Evolutionary conservation across 1,140 invertebrate genomes (phyloP).

Genomic region (Habropoda laboriosa): DNA sequence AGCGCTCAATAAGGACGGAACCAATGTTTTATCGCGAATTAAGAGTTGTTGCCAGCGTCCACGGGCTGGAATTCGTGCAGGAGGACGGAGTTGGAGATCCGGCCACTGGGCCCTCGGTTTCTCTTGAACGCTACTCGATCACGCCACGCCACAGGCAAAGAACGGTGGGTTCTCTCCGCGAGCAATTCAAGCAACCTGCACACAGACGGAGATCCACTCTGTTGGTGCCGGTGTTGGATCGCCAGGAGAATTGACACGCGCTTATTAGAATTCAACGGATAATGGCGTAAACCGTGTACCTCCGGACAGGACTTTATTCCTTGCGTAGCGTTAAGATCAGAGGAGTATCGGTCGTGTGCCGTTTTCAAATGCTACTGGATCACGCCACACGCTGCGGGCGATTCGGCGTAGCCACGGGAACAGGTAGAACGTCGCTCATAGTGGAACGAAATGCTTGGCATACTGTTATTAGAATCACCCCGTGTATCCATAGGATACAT

Average conservation of each 20-base stretch:
- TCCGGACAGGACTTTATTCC: neutral
- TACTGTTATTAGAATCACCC: slow-evolving; percentile 59
- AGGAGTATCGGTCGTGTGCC: slow-evolving; percentile 31
- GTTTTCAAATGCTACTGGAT: slow-evolving; percentile 58
- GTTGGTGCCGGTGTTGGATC: slow-evolving; percentile 14
- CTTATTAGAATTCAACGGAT: slow-evolving; percentile 42
- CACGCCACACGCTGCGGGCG: slow-evolving; percentile 51
- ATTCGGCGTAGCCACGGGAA: slow-evolving; percentile 6
- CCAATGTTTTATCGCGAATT: slow-evolving; percentile 77
- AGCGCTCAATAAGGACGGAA: slow-evolving; percentile 64
- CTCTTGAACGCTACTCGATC: slow-evolving; percentile 67
- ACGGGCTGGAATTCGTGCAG: slow-evolving; percentile 48
- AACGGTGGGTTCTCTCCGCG: neutral
- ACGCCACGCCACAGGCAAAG: slow-evolving; percentile 58
- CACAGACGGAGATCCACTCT: no score
- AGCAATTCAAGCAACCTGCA: no score
- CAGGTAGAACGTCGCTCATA: slow-evolving; percentile 38
- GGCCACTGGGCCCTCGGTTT: slow-evolving; percentile 20
- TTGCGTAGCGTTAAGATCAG: neutral
- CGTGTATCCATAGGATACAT: slow-evolving; percentile 3
- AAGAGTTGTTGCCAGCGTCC: slow-evolving; percentile 58
- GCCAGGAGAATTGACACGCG: slow-evolving; percentile 47
- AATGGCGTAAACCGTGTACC: slow-evolving; percentile 13
- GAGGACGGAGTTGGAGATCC: neutral
- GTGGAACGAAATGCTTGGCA: slow-evolving; percentile 22